phyloP scores from a whole-genome alignment of 2,113 vertebrate genomes.

The Sapayoa aenigma region DNA sequence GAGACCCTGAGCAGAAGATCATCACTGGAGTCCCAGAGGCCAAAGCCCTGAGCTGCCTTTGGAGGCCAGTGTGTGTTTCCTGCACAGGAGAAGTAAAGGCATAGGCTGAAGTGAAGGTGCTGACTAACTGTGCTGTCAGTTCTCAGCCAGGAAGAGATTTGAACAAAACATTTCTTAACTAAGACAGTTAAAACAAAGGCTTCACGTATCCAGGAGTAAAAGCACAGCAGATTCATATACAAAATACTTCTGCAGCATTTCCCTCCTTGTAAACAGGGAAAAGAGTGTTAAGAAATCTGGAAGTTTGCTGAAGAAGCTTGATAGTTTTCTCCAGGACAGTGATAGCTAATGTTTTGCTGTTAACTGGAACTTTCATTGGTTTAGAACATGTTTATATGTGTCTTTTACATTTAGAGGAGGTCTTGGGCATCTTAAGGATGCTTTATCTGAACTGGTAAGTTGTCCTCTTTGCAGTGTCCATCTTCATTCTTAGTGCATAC shows the following conservation, averaged over 20 bases:
- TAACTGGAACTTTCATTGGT: not conserved
- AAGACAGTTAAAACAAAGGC: not conserved
- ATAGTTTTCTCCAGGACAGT: not conserved
- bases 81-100: not conserved
- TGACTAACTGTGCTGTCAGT: not conserved
- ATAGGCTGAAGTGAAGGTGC: not conserved
- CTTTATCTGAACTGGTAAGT: not conserved
- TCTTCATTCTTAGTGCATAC: not conserved
- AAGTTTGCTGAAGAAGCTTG: not conserved
- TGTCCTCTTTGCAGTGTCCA: not conserved
- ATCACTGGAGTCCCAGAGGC: not conserved
- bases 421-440: not conserved
- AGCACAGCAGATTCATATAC: not conserved
- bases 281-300: not conserved
- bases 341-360: rapidly evolving
- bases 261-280: not conserved
- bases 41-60: rapidly evolving
- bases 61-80: not conserved
- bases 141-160: not conserved
- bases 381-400: not conserved
- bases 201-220: not conserved
- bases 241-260: not conserved
- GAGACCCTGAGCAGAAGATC: not conserved
- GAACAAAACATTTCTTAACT: not conserved
- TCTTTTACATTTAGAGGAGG: not conserved